A percentile compares a stretch with the other conserved stretches of the same genome.
Evolutionary conservation across 2,888 invertebrate species (phyloP).

Genomic region (Aproaerema taeniolella): DNA sequence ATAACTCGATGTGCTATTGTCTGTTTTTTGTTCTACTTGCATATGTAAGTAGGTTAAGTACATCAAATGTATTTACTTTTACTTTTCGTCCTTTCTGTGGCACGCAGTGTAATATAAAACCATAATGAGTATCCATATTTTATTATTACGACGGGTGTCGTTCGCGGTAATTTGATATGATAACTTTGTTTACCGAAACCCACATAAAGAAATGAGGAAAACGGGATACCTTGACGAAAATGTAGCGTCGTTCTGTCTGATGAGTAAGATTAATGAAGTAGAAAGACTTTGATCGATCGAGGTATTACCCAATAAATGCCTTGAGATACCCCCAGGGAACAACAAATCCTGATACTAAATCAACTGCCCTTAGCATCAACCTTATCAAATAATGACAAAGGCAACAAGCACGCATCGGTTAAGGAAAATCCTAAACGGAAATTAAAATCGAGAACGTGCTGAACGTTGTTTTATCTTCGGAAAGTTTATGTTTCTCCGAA

Average conservation of each 20-base stretch:
- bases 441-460: too few relatives aligned
- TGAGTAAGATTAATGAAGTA: constrained; percentile 72
- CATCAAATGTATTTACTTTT: too few relatives aligned
- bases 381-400: constrained; percentile 25
- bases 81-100: too few relatives aligned
- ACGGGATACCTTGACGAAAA: constrained; percentile 54
- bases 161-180: constrained; percentile 7
- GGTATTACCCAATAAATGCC: constrained; percentile 68
- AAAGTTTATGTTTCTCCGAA: too few relatives aligned
- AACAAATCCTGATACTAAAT: constrained; percentile 37
- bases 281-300: constrained; percentile 71
- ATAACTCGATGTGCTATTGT: too few relatives aligned
- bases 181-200: constrained; percentile 8
- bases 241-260: constrained; percentile 48
- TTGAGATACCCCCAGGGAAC: constrained; percentile 18
- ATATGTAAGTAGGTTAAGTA: too few relatives aligned
- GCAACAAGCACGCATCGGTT: not conserved
- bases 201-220: constrained; percentile 41
- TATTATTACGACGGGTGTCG: constrained; percentile 5
- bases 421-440: too few relatives aligned
- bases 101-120: constrained; percentile 2
- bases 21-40: too few relatives aligned
- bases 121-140: constrained; percentile 7
- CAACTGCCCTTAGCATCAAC: constrained; percentile 44
- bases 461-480: too few relatives aligned